Evolutionary conservation across 23 tunicate species (phyloP), one percentile per base, ranked within the genome.

Genomic region (Styela plicata): DNA sequence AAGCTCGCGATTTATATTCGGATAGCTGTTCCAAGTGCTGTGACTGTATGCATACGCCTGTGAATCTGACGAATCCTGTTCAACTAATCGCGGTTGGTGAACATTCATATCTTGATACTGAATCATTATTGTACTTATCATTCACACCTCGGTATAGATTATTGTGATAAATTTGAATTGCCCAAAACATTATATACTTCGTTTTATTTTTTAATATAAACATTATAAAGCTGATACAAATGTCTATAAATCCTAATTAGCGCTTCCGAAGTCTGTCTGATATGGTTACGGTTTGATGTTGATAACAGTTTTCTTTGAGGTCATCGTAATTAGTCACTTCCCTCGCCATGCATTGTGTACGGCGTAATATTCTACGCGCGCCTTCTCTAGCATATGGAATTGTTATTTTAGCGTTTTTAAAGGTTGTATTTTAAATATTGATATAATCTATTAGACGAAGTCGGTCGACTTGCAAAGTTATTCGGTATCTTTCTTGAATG

Each of bases 291-390:
- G 30, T 27, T 67, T 25, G 31, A 67, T 67, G 1, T 21, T 29
- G 71, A 67, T 67, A 67, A 67, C 23, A 67, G 31, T 67, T 67
- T 29, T 67, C 7, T 67, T 25, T 27, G 71, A 67, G 71, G 71
- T 27, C 71, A 67, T 67, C 71, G 31, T 29, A 67, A 67, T 67
- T 67, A 1, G 30, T 25, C 31, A 67, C 71, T 67, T 67, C 71
- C 71, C 31, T 17, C 19, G 17, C 16, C 17, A 27, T 67, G 31
- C 22, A 25, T 67, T 67, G 71, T 67, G 31, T 67, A 22, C 16
- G 31, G 30, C 31, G 30, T 67, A 18, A 29, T 19, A 25, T 67
- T 67, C 22, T 13, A 22, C 19, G 24, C 71, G 71, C 31, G 30
- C 22, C 30, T 29, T 16, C 17, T 17, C 0, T 22, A 67, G 71